These are phyloP conservation scores for Salvator merianae DNA, from an alignment of 2,113 vertebrate genomes.

Conservation along the genomic window DNA sequence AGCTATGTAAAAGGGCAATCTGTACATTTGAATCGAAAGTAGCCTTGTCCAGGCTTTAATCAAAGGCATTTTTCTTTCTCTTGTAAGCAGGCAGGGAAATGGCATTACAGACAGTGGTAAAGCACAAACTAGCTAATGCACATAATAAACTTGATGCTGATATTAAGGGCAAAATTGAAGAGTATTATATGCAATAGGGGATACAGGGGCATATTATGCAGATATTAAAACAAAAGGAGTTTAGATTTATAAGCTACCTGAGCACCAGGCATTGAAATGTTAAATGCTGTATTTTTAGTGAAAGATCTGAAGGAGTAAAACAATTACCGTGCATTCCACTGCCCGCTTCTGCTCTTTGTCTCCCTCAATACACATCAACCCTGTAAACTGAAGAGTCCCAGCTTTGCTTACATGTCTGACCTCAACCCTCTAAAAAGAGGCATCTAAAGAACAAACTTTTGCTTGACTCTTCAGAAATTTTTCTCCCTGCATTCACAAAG, in stretches of 20 bases:
- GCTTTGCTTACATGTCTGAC: no score
- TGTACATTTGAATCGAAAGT: constrained; percentile 9
- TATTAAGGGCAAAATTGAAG: constrained; percentile 11
- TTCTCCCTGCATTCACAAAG: no score
- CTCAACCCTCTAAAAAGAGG: no score
- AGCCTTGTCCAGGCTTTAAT: not conserved
- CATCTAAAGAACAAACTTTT: no score
- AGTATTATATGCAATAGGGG: not conserved
- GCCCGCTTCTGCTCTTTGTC: not conserved
- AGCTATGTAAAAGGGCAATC: not conserved
- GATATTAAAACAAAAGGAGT: not conserved
- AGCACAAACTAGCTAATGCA: not conserved
- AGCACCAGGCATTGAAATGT: not conserved
- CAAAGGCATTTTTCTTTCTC: constrained; percentile 16
- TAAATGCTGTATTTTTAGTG: not conserved
- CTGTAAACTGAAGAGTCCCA: no score
- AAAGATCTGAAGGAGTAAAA: not conserved
- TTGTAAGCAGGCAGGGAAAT: not conserved
- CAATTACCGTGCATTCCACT: no score
- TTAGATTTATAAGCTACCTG: constrained; percentile 3
- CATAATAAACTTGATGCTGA: fast-evolving
- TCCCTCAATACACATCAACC: not conserved
- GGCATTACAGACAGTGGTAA: not conserved
- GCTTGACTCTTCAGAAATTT: no score
- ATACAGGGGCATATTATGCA: not conserved